Base-by-base conservation (phyloP, 30 jellyfish, hydroid and myxozoan species). In the Catostylus mosaicus region DNA sequence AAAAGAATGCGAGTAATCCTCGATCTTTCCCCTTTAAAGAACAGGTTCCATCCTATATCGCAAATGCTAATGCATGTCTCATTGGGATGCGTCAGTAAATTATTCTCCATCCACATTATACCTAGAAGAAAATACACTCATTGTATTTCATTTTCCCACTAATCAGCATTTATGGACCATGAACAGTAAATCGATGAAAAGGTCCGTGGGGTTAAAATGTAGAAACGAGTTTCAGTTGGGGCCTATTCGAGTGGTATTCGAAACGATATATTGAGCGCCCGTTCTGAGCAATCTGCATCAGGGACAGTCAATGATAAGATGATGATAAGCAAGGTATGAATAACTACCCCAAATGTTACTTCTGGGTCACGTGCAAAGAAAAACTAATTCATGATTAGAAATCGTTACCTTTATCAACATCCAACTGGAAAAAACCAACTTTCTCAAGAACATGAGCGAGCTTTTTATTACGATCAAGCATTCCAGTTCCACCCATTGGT, bases 401-500 rank as follows among this genome's bases (percentile, higher is more conserved):
- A 36, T 4, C 56, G 16, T 52, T 70, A 83, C 94, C 94, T 69
- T 50, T 47, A 18, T 59, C 66, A 23, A 83, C 61, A 62, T 83
- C 80, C 47, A 83, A 57, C n/a, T 33, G 75, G 56, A 69, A 52
- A 29, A 83, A 24, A 19, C 94, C 94, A 69, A 61, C 30, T 34
- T 60, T 9, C 57, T 83, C 87, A 5, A 83, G 34, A 12, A 83
- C n/a, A 11, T 54, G 26, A 8, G 94, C 94, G 22, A 73, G 56
- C 24, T 57, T 57, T 24, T 30, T 24, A 38, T 68, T 73, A 0
- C 86, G 68, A 46, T 83, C 62, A 30, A 83, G 73, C 68, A 83
- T 73, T 37, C 94, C 94, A 32, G 88, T 78, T 19, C 94, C 94
- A 16, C 88, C 94, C 94, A 83, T 83, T 31, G 94, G 88, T n/a